phyloP scores from a whole-genome alignment of 2,797 vertebrate genomes.

The Linurgus olivaceus region DNA sequence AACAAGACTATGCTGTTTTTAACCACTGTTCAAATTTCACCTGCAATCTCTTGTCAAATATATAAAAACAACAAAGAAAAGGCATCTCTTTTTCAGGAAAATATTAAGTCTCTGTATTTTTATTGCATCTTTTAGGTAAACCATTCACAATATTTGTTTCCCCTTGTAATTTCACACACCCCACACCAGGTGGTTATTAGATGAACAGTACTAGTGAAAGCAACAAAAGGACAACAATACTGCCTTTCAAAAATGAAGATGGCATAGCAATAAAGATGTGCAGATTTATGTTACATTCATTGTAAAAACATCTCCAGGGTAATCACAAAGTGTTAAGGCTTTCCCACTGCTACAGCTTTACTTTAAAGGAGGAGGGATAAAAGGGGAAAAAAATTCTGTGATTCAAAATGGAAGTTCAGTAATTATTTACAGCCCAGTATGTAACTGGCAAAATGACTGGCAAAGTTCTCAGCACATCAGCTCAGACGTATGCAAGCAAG shows the following conservation, averaged over 20 bases:
- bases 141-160: background rate
- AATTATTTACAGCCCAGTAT: background rate
- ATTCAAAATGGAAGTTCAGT: conserved; percentile 27
- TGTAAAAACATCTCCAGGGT: background rate
- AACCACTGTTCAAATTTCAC: background rate
- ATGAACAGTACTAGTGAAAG: background rate
- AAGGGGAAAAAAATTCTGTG: background rate
- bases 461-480: conserved; percentile 2
- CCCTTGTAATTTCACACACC: background rate
- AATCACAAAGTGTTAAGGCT: background rate
- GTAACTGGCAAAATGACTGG: conserved; percentile 11
- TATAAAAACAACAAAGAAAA: background rate
- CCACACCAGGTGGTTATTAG: background rate
- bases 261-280: background rate
- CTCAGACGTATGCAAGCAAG: background rate
- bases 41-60: background rate
- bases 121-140: background rate
- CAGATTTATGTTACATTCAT: background rate
- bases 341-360: background rate
- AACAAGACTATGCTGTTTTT: background rate
- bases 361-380: background rate
- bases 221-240: background rate
- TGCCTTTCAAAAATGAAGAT: background rate
- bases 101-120: background rate
- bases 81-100: background rate